phyloP scores from a whole-genome alignment of 2,113 vertebrate genomes.

The Meriones unguiculatus region DNA sequence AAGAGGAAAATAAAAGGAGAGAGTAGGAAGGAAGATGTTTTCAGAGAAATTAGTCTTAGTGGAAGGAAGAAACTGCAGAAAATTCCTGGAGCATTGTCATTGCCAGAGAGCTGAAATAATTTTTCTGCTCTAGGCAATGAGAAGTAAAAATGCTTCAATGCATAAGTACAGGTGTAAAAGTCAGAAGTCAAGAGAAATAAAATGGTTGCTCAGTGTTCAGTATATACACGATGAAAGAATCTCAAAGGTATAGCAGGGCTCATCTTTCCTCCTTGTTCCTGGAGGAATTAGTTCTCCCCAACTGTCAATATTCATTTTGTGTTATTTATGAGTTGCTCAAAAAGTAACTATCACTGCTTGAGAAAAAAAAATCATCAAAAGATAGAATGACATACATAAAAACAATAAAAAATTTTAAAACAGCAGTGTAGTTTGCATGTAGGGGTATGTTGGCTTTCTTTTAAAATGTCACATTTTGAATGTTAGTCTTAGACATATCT shows the following conservation, averaged over 20 bases:
- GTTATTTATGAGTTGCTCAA: background rate
- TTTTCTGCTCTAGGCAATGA: background rate
- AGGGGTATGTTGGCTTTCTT: background rate
- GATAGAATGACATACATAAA: background rate
- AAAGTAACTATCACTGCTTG: conserved; percentile 15
- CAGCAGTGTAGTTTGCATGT: conserved; percentile 6
- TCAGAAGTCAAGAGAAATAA: conserved; percentile 59
- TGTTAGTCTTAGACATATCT: conserved; percentile 34
- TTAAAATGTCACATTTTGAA: conserved; percentile 50
- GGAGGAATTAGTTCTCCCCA: background rate
- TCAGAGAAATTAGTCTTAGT: background rate
- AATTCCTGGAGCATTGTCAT: background rate
- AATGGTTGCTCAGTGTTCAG: background rate
- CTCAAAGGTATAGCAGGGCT: conserved; percentile 18
- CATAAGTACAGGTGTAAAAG: background rate
- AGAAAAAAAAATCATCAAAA: background rate
- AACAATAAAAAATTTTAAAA: background rate
- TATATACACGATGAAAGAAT: conserved; percentile 33
- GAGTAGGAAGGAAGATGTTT: background rate
- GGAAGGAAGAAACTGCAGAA: background rate
- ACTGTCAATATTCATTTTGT: conserved; percentile 50
- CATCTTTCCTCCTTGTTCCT: background rate
- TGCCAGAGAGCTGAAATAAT: background rate
- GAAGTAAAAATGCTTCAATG: background rate
- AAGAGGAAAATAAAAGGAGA: background rate